These are phyloP conservation scores for Gnathonemus echidnorhynchus DNA, from an alignment of 2,113 vertebrate genomes.

Conservation along the genomic window DNA sequence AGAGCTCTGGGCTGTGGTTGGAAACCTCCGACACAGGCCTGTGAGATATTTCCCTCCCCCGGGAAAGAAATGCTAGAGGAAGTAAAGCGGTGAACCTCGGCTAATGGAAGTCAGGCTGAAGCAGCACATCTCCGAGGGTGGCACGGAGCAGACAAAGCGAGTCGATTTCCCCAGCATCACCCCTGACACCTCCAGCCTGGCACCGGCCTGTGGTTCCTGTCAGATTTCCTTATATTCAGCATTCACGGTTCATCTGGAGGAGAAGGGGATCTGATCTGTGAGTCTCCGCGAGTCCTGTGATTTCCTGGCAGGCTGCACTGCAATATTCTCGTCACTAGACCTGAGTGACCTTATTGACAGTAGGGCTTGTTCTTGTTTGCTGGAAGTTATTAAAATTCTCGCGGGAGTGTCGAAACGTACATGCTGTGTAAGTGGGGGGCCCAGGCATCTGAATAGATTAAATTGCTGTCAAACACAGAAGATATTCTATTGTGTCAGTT, in stretches of 20 bases:
- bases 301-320: background rate
- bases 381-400: conserved; percentile 15
- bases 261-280: background rate
- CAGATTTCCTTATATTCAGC: background rate
- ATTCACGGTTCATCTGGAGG: background rate
- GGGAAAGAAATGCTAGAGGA: background rate
- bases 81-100: background rate
- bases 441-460: background rate
- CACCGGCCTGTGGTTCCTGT: background rate
- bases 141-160: background rate
- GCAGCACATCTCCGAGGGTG: background rate
- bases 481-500: background rate
- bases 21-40: background rate
- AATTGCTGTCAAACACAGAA: background rate
- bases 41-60: background rate
- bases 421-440: background rate
- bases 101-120: conserved; percentile 8
- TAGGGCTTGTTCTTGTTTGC: background rate
- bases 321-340: background rate
- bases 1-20: background rate
- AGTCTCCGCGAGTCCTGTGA: background rate
- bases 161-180: conserved; percentile 3
- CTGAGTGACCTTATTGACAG: conserved; percentile 9
- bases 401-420: background rate
- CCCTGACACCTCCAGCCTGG: background rate